Percentiles rank a stretch among this genome's conserved stretches.
phyloP scores from a whole-genome alignment of 2,888 invertebrate genomes.

The Uloborus plumipes region DNA sequence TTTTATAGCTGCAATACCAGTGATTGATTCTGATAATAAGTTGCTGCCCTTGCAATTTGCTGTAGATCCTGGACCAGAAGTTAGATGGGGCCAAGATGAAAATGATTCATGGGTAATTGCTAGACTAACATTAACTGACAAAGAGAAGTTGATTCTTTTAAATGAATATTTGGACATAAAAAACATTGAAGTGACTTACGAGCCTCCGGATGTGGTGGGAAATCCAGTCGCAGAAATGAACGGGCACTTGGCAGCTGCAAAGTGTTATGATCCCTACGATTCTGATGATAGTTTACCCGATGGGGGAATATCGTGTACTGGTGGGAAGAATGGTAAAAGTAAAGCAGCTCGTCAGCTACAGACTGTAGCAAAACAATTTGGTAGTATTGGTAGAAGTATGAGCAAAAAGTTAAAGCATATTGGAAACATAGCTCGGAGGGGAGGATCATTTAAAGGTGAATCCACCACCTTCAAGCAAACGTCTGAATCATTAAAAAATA shows the following conservation, averaged over 20 bases:
- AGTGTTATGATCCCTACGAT: conserved; percentile 48
- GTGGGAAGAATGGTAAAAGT: conserved; percentile 68
- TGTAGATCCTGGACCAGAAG: conserved; percentile 85
- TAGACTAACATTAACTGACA: conserved; percentile 75
- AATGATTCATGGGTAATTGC: conserved; percentile 75
- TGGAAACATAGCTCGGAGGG: conserved; percentile 73
- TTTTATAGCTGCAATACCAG: conserved; percentile 77
- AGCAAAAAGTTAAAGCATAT: conserved; percentile 81
- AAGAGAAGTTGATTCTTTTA: conserved; percentile 78
- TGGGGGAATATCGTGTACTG: conserved; percentile 49
- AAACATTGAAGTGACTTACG: conserved; percentile 72
- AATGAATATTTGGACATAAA: conserved; percentile 79
- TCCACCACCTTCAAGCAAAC: conserved; percentile 21
- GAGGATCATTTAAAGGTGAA: conserved; percentile 67
- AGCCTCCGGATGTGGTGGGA: not conserved
- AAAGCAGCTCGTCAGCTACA: conserved; percentile 81
- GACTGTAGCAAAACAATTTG: conserved; percentile 84
- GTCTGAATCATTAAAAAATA: conserved; percentile 43
- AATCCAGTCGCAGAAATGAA: conserved; percentile 35
- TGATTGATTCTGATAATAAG: conserved; percentile 82
- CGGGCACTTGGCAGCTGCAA: conserved; percentile 28
- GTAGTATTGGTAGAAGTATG: conserved; percentile 83
- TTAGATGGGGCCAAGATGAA: conserved; percentile 78
- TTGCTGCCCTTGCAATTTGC: conserved; percentile 85
- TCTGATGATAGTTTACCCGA: conserved; percentile 48